Evolutionary conservation across 2,113 vertebrate species (phyloP).

Genomic region (Turdus rufiventris): DNA sequence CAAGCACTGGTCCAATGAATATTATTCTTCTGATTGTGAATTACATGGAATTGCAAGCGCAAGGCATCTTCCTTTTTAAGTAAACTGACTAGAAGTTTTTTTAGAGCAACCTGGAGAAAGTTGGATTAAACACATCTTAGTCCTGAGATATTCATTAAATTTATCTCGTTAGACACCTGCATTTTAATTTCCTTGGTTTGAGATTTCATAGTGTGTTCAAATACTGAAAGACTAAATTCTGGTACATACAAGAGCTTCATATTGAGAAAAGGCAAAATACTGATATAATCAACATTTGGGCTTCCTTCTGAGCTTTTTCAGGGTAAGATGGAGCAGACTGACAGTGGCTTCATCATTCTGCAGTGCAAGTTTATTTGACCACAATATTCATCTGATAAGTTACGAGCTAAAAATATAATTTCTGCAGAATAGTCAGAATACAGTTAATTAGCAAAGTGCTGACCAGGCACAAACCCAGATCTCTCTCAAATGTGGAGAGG

Average conservation of each 20-base stretch:
- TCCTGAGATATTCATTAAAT: background rate
- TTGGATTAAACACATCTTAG: background rate
- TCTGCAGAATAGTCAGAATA: constrained; percentile 52
- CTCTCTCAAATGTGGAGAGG: constrained; percentile 9
- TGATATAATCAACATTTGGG: background rate
- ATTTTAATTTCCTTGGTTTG: background rate
- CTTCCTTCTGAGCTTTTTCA: background rate
- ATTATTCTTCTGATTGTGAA: background rate
- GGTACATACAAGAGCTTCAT: background rate
- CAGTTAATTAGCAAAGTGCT: constrained; percentile 64
- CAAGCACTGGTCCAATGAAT: background rate
- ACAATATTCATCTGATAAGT: background rate
- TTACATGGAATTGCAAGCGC: background rate
- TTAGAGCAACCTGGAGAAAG: background rate
- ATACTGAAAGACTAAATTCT: background rate
- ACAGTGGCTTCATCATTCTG: background rate
- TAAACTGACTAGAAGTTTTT: background rate
- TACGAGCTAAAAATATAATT: constrained; percentile 46
- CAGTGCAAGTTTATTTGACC: constrained; percentile 18
- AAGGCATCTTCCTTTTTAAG: background rate
- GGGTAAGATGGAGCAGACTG: background rate
- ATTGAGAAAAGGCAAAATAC: background rate
- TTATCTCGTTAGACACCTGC: background rate
- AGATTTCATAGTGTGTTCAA: background rate
- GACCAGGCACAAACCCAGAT: constrained; percentile 38